Base-by-base conservation (phyloP, 2,113 vertebrate species). In the Rhinichthys klamathensis region DNA sequence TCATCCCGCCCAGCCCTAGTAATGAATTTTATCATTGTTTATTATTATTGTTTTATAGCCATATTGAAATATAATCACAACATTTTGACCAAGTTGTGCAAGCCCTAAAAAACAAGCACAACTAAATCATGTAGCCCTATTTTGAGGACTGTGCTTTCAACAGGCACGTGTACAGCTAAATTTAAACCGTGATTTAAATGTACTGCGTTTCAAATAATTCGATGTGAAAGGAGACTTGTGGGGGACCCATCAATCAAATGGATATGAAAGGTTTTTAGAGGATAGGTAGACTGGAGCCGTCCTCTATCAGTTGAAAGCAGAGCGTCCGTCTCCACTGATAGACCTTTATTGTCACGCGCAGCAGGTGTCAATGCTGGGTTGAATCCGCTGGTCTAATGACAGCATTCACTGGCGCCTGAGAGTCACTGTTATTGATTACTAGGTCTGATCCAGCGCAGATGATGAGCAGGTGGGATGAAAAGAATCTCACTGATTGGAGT, bases 391-490 rank as follows among this genome's bases (percentile, higher is more conserved):
- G 72, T 30, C 30, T 30, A 85, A 76, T 82, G 72, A 76, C 27
- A 27, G 35, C 30, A 32, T 85, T 82, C 79, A 78, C 51, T 82
- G 61, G 60, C 12, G 27, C 79, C 76, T 73, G 49, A 80, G 77
- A 87, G 72, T 85, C 67, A 85, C 74, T 1, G 30, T 69, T 81
- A 88, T 88, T 85, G 87, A 88, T 88, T 85, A 73, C 51, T 82
- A 51, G n/a, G 18, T 41, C 79, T 32, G 83, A 74, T 65, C 75
- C 27, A 67, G 63, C 38, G 51, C 46, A 4, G 35, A 63, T 72
- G 77, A 87, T 84, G 70, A 76, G 74, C 77, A 6, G 41, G 74
- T 56, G 60, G 60, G 25, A 63, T 63, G 21, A 44, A 73, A 73
- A 8, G 38, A 73, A 73, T 73, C 21, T 72, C 69, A 44, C 69